Conservation (phyloP, 2,797 vertebrate genomes). For the Pangasius sanitwongsei region DNA sequence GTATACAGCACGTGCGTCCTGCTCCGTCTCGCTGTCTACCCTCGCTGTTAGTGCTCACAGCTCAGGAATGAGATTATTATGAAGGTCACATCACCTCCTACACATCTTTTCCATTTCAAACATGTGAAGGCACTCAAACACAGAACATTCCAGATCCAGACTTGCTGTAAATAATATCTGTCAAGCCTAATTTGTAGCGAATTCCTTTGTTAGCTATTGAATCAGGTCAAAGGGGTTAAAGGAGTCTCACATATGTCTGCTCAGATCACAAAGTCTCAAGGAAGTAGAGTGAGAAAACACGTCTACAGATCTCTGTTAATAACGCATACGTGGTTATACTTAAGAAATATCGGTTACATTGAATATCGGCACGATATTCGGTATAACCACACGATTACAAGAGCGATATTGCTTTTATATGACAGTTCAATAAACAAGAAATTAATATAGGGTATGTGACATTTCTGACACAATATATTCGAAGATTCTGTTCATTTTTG, state of each 20-base stretch:
- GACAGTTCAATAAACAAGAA: not conserved
- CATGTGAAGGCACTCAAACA: conserved; percentile 5
- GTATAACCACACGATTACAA: not conserved
- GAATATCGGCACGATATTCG: not conserved
- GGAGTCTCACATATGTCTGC: not conserved
- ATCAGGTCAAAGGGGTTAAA: not conserved
- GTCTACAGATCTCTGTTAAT: not conserved
- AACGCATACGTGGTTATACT: not conserved
- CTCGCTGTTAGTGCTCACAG: conserved; percentile 28
- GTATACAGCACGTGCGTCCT: conserved; percentile 28
- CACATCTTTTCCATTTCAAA: conserved; percentile 19
- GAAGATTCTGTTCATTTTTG: too few relatives aligned
- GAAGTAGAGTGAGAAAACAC: not conserved
- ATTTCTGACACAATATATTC: not conserved
- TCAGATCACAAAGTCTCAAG: conserved; percentile 9
- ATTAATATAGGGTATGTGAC: not conserved
- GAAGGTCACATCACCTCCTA: conserved; percentile 2
- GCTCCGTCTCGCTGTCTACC: conserved; percentile 24
- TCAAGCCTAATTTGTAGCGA: conserved; percentile 8
- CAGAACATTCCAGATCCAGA: conserved; percentile 9
- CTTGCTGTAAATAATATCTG: not conserved
- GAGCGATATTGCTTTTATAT: not conserved
- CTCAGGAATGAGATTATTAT: conserved; percentile 40
- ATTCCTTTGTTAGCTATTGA: not conserved
- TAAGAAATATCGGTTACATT: not conserved